phyloP scores from a whole-genome alignment of 2,888 invertebrate genomes.

The Ichneumoninae sp. region DNA sequence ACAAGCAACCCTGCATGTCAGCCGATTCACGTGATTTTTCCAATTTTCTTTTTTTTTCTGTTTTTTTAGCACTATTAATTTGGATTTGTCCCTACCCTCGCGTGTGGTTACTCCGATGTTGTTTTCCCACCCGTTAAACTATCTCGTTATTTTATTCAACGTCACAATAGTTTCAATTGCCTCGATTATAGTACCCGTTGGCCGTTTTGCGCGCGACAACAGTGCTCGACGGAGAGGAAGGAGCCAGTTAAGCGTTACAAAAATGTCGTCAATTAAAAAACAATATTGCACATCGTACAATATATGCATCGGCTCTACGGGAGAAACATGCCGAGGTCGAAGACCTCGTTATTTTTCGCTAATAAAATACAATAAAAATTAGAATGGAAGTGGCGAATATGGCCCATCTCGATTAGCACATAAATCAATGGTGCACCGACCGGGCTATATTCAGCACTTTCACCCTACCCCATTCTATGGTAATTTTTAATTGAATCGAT shows the following conservation, averaged over 20 bases:
- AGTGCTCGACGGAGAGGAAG: not conserved
- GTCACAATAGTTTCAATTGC: conserved; percentile 21
- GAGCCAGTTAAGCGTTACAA: not conserved
- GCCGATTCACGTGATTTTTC: conserved; percentile 31
- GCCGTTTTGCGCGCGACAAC: not conserved
- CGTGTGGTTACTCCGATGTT: not conserved
- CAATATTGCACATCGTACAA: no score
- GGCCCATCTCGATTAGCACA: no score
- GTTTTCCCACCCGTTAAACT: conserved; percentile 27
- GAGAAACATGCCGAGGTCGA: no score
- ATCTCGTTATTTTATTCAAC: conserved; percentile 26
- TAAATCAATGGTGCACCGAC: no score
- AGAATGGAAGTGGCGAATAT: no score
- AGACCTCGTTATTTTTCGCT: no score
- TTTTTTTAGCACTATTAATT: conserved; percentile 50
- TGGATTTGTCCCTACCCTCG: conserved; percentile 36
- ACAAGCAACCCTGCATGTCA: conserved; percentile 32
- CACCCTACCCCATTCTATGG: no score
- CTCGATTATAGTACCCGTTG: conserved; percentile 16
- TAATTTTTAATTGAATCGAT: no score
- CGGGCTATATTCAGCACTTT: no score
- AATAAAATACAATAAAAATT: not conserved
- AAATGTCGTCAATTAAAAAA: no score
- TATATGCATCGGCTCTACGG: no score
- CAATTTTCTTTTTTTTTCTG: conserved; percentile 57